Conservation (phyloP, 2,888 invertebrate genomes). For the Megastigmus dorsalis region DNA sequence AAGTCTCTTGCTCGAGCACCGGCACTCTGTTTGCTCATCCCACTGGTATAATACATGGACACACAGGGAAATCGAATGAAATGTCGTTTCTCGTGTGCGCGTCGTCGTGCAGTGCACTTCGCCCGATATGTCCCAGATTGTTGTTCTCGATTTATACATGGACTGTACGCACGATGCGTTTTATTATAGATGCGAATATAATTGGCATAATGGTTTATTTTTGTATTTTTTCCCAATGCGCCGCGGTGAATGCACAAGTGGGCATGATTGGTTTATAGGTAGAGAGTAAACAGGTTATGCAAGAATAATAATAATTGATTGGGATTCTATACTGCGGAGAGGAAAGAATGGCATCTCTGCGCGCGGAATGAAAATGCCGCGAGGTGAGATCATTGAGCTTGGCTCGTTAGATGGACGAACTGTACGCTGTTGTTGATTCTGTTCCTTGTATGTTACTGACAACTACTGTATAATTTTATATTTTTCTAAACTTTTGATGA, state of each 20-base stretch:
- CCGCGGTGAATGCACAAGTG: background rate
- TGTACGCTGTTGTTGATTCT: background rate
- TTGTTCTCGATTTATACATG: no score
- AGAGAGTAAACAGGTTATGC: constrained; percentile 33
- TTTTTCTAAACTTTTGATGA: no score
- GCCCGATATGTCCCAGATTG: no score
- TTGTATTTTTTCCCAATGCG: background rate
- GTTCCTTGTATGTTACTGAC: background rate
- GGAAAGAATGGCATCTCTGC: background rate
- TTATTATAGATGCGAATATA: no score
- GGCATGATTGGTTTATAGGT: background rate
- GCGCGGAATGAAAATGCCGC: background rate
- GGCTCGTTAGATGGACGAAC: background rate
- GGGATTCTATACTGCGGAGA: constrained; percentile 6
- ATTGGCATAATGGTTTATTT: background rate
- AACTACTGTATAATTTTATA: background rate
- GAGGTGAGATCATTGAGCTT: constrained; percentile 11
- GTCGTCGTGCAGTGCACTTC: no score
- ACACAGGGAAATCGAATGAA: no score
- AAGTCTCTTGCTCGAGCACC: no score
- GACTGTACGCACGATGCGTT: no score
- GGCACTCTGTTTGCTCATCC: no score
- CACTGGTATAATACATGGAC: no score
- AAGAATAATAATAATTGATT: constrained; percentile 44
- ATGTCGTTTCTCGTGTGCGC: no score